Conservation (phyloP, 2,797 vertebrate species). For the Syngnathus rostellatus region DNA sequence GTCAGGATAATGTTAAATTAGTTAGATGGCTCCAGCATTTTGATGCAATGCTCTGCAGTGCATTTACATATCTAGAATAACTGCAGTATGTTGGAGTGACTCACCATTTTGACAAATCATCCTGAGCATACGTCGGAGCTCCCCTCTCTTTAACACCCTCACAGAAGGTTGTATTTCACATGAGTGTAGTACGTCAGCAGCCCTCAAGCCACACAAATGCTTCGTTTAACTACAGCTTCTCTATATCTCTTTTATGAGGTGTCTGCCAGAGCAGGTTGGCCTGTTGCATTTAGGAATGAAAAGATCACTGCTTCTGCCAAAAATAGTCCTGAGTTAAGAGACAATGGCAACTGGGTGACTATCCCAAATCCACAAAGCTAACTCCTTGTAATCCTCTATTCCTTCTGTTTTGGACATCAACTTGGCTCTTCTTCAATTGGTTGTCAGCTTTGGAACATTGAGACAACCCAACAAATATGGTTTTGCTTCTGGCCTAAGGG, state of each 20-base stretch:
- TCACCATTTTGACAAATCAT: constrained; percentile 49
- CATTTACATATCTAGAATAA: not conserved
- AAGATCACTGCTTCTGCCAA: constrained; percentile 55
- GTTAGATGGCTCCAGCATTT: not conserved
- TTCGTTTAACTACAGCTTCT: constrained; percentile 61
- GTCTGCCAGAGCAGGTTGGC: constrained; percentile 54
- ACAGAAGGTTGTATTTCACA: constrained; percentile 46
- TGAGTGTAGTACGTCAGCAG: constrained; percentile 48
- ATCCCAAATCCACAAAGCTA: constrained; percentile 47
- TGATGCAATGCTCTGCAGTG: not conserved
- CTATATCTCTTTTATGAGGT: constrained; percentile 54
- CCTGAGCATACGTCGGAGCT: constrained; percentile 39
- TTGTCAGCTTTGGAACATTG: constrained; percentile 66
- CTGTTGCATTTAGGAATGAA: constrained; percentile 55
- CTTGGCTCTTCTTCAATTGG: constrained; percentile 53
- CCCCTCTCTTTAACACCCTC: constrained; percentile 37
- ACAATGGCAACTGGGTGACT: constrained; percentile 73
- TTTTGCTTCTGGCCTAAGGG: constrained; percentile 52
- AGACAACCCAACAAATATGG: constrained; percentile 67
- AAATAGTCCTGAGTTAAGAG: constrained; percentile 59
- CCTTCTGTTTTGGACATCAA: constrained; percentile 69
- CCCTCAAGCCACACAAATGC: constrained; percentile 64
- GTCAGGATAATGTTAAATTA: too few species aligned
- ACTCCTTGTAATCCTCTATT: constrained; percentile 58
- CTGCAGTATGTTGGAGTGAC: constrained; percentile 32